phyloP scores from a whole-genome alignment of 2,797 vertebrate species.

The Sebastes matsubarae region DNA sequence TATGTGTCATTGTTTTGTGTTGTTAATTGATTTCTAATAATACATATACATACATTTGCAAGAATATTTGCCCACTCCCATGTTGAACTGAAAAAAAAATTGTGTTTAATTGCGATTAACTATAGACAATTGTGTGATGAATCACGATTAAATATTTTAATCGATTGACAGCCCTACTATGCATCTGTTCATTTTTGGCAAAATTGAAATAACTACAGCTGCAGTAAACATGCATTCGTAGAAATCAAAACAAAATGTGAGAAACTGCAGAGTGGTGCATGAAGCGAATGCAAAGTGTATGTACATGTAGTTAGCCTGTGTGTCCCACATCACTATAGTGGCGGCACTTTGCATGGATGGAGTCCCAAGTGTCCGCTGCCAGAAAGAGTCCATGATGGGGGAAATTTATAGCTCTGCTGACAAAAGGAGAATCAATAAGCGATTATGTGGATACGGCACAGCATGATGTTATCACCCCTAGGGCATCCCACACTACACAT shows the following conservation, averaged over 20 bases:
- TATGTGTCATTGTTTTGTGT: no score
- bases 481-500: constrained; percentile 28
- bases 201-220: background rate
- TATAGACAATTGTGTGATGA: no score
- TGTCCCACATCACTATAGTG: background rate
- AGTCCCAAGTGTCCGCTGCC: constrained; percentile 30
- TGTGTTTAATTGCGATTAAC: no score
- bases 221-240: background rate
- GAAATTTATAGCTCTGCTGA: constrained; percentile 61
- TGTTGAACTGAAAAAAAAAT: no score
- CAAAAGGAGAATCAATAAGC: constrained; percentile 69
- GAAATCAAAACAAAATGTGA: background rate
- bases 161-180: no score
- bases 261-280: background rate
- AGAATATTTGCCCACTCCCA: no score
- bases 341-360: constrained; percentile 3
- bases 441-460: constrained; percentile 63
- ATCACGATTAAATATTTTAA: no score
- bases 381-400: constrained; percentile 39
- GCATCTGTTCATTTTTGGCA: background rate
- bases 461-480: constrained; percentile 61
- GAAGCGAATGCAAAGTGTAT: constrained; percentile 19
- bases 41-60: no score
- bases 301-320: background rate
- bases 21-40: no score